Evolutionary conservation across 2,888 invertebrate species (phyloP).

Genomic region (Colletes collaris): DNA sequence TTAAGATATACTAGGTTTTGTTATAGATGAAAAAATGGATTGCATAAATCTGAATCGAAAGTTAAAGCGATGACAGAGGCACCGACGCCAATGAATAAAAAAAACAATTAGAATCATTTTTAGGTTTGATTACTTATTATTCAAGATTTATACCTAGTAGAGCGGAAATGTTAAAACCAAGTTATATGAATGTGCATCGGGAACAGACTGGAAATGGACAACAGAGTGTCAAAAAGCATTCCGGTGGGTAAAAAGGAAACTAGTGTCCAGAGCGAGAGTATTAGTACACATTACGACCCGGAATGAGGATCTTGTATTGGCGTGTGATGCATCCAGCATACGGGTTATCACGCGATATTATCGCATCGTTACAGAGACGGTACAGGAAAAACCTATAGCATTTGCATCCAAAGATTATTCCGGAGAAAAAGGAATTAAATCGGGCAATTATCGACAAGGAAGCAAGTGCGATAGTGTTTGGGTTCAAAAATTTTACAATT

Average conservation of each 20-base stretch:
- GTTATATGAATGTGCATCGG: conserved; percentile 58
- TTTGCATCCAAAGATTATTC: too few species aligned
- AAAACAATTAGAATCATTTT: conserved; percentile 65
- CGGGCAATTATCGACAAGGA: conserved; percentile 58
- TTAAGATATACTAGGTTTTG: conserved; percentile 67
- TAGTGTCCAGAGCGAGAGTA: conserved; percentile 41
- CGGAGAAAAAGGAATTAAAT: conserved; percentile 41
- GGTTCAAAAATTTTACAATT: conserved; percentile 45
- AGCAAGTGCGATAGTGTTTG: conserved; percentile 53
- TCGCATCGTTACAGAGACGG: conserved; percentile 34
- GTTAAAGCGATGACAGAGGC: too few species aligned
- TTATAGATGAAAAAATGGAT: too few species aligned
- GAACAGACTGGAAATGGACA: conserved; percentile 65
- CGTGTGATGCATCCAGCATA: conserved; percentile 41
- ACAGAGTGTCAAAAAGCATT: conserved; percentile 28
- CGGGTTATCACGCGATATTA: conserved; percentile 30
- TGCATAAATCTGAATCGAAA: conserved; percentile 62
- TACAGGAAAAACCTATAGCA: conserved; percentile 14
- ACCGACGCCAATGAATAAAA: too few species aligned
- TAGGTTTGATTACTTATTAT: conserved; percentile 76
- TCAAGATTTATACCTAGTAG: conserved; percentile 73
- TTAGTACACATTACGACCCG: conserved; percentile 55
- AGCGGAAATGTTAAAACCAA: conserved; percentile 64
- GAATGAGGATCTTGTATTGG: conserved; percentile 21
- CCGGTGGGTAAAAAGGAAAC: conserved; percentile 49